Conservation (phyloP, 2,113 vertebrate genomes). For the Okapia johnstoni region DNA sequence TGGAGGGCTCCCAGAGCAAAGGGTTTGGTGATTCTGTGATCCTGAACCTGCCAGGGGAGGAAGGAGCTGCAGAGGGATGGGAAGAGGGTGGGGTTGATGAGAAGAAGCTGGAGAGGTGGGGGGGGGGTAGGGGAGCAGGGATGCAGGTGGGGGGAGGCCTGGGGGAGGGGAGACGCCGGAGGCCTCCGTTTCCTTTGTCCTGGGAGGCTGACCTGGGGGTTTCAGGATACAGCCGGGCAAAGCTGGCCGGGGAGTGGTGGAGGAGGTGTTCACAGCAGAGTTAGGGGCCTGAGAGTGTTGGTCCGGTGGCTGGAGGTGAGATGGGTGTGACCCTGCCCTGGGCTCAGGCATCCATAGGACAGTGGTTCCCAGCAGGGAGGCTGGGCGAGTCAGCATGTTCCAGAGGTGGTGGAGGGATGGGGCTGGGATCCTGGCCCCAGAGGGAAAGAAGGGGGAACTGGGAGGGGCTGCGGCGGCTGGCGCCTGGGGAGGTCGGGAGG, state of each 20-base stretch:
- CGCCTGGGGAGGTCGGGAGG: not conserved
- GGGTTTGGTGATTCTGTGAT: not conserved
- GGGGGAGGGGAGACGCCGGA: accelerated
- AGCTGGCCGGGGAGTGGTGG: accelerated
- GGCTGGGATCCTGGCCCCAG: accelerated
- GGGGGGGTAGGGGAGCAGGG: not conserved
- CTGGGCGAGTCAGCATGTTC: not conserved
- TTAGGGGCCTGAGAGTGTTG: not conserved
- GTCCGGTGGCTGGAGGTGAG: not conserved
- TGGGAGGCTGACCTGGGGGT: not conserved
- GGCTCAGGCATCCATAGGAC: not conserved
- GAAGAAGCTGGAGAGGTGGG: not conserved
- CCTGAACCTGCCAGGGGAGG: not conserved
- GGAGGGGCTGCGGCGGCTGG: not conserved
- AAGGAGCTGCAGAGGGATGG: not conserved
- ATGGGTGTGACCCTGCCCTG: not conserved
- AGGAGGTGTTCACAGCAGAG: not conserved
- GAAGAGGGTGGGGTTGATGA: too few species aligned
- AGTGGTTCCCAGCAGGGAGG: not conserved
- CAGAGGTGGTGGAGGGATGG: not conserved
- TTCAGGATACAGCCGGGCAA: not conserved
- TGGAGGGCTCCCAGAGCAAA: not conserved
- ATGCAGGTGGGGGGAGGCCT: too few species aligned
- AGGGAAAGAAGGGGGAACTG: not conserved
- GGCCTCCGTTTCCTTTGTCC: not conserved